Percentiles rank a stretch among this genome's conserved stretches.
These are phyloP conservation scores for Harlomillsia oculata DNA, from an alignment of 1,140 invertebrate species.

Conservation along the genomic window DNA sequence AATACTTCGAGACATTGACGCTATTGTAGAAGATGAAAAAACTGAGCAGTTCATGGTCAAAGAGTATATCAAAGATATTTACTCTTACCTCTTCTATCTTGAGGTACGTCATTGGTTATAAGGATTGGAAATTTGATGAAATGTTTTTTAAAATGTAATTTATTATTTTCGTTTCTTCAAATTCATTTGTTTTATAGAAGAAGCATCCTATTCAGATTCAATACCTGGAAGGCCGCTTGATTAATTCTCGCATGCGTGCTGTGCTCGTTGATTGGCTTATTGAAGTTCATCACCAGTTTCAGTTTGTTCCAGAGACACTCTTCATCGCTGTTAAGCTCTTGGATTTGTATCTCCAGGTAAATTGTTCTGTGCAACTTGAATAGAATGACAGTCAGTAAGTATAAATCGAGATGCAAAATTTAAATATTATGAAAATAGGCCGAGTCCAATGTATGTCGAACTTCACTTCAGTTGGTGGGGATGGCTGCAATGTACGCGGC, in stretches of 20 bases:
- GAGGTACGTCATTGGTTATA: slow-evolving; percentile 45
- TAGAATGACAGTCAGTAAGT: too few relatives aligned
- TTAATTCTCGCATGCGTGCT: slow-evolving; percentile 74
- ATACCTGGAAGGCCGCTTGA: slow-evolving; percentile 54
- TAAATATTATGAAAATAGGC: slow-evolving; percentile 13
- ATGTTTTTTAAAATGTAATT: neutral
- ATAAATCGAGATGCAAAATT: too few relatives aligned
- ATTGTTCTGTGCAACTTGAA: too few relatives aligned
- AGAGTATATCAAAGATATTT: slow-evolving; percentile 77
- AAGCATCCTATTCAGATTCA: slow-evolving; percentile 51
- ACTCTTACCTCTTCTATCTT: slow-evolving; percentile 60
- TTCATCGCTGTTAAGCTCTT: slow-evolving; percentile 79
- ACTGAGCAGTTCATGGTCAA: slow-evolving; percentile 67
- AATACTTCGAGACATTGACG: slow-evolving; percentile 57
- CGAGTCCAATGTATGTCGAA: slow-evolving; percentile 50
- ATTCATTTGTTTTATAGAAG: slow-evolving; percentile 38
- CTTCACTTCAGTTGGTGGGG: slow-evolving; percentile 78
- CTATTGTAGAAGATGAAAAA: slow-evolving; percentile 57
- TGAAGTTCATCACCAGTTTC: slow-evolving; percentile 82
- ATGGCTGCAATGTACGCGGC: slow-evolving; percentile 84
- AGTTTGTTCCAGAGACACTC: slow-evolving; percentile 78
- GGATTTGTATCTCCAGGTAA: slow-evolving; percentile 82
- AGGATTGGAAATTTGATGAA: neutral
- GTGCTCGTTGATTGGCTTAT: slow-evolving; percentile 89
- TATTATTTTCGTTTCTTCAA: too few relatives aligned